These are phyloP conservation scores for Lanistes nyassanus DNA, from an alignment of 1,140 invertebrate species.

Conservation along the genomic window DNA sequence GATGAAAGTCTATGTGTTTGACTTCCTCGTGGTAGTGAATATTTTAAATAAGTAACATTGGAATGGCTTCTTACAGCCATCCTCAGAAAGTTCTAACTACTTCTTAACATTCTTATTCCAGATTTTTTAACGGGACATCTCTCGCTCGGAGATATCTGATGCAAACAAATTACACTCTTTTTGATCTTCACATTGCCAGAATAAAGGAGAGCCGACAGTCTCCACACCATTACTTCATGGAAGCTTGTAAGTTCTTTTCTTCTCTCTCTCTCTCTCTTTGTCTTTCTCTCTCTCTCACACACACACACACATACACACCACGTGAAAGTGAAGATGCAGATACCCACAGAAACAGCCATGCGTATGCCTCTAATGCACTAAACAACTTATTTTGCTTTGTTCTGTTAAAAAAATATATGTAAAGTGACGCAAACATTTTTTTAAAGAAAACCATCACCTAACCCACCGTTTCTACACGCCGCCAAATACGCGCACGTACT, in stretches of 20 bases:
- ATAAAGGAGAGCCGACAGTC: slow-evolving; percentile 48
- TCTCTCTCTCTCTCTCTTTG: slow-evolving; percentile 1
- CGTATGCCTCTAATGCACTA: no score
- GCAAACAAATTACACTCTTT: slow-evolving; percentile 53
- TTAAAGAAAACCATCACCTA: no score
- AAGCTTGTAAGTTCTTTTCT: slow-evolving; percentile 59
- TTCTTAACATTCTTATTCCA: slow-evolving; percentile 30
- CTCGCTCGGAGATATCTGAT: slow-evolving; percentile 48
- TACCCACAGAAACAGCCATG: not conserved
- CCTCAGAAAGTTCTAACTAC: no score
- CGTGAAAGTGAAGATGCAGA: not conserved
- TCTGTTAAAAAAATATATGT: no score
- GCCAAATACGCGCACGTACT: no score
- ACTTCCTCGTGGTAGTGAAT: no score
- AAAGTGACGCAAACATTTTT: no score
- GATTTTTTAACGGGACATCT: slow-evolving; percentile 60
- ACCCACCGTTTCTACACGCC: no score
- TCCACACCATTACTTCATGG: slow-evolving; percentile 65
- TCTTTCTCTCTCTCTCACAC: not conserved
- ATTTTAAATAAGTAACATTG: no score
- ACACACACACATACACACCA: not conserved
- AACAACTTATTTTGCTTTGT: no score
- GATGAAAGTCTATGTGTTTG: no score
- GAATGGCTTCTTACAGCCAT: no score
- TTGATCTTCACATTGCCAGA: slow-evolving; percentile 50